Base-by-base conservation (phyloP, 2,113 vertebrate genomes). In the Microcebus jonahi region DNA sequence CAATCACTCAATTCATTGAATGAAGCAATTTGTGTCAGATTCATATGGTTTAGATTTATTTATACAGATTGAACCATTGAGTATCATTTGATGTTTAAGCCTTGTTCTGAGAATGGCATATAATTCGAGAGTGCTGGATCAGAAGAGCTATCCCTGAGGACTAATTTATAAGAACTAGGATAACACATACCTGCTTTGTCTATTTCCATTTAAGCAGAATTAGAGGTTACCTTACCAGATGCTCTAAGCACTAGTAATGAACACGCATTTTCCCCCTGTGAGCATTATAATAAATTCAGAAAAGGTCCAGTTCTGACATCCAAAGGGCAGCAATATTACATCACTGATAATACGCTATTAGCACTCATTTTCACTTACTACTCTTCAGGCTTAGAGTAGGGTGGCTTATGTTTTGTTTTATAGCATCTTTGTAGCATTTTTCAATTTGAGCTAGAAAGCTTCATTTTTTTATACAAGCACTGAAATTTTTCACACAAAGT, bases 181-280 rank as follows among this genome's bases (percentile, higher is more conserved):
- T 87, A 91, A 79, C 79, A 87, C 61, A 75, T 89, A 94, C 94
- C 96, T 96, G 71, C 89, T 97, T 87, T 97, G 96, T 96, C 83
- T 0, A 98, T 95, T 97, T 97, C 83, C 95, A 96, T 84, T 97
- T 97, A 95, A 90, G 83, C 73, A 96, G 95, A 97, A 96, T 95
- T 97, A 94, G 86, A 97, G 95, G 91, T 91, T 97, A 70, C 93
- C 95, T 94, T 79, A 87, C 79, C 97, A 94, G 93, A 96, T 89
- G 96, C 57, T 97, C 86, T 65, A 75, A 97, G 87, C 63, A 36
- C 57, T 67, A 75, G 75, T 55, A 94, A 97, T 71, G 68, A 97
- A 76, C 92, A 91, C 36, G 50, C 87, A 90, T 93, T 96, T 83
- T 42, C 79, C 36, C 93, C 77, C 89, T 82, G 20, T 83, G 90